phyloP scores from a whole-genome alignment of 64 coral and sea anemone genomes.

The Anthopleura sola region DNA sequence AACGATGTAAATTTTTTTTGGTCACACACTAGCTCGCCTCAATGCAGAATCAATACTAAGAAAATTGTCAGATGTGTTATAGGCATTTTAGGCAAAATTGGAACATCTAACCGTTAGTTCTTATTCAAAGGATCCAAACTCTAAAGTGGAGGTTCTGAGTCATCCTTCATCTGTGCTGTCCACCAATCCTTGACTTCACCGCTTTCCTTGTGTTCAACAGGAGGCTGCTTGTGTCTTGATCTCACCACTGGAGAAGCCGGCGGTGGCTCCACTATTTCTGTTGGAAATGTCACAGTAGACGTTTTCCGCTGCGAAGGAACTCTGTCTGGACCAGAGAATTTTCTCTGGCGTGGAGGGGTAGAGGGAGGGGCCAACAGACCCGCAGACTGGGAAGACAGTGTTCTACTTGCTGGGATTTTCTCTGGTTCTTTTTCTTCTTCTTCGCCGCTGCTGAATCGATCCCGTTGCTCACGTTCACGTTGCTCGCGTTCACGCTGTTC shows the following conservation, averaged over 20 bases:
- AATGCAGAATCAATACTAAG: too few species aligned
- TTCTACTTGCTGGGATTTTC: neutral
- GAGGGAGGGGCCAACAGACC: conserved; percentile 7
- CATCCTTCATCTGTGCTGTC: conserved; percentile 19
- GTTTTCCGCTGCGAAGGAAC: conserved; percentile 7
- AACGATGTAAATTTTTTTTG: too few species aligned
- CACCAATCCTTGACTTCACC: conserved; percentile 21
- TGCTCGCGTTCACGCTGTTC: conserved; percentile 38
- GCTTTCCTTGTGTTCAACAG: conserved; percentile 10
- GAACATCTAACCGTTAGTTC: neutral
- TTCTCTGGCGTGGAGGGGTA: conserved; percentile 19
- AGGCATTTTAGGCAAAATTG: too few species aligned
- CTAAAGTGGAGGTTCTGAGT: neutral
- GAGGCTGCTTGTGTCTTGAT: neutral
- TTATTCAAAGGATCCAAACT: neutral
- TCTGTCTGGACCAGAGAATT: conserved; percentile 20
- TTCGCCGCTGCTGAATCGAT: conserved; percentile 2
- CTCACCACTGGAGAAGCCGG: conserved; percentile 3
- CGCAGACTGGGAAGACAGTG: neutral
- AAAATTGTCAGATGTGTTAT: too few species aligned
- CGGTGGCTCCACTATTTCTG: conserved; percentile 21
- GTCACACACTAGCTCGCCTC: too few species aligned
- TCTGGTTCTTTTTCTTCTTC: conserved; percentile 20
- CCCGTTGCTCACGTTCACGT: conserved; percentile 38
- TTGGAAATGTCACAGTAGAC: conserved; percentile 21